Conservation (phyloP, 30 jellyfish, hydroid and myxozoan genomes). For the Cassiopea xamachana region DNA sequence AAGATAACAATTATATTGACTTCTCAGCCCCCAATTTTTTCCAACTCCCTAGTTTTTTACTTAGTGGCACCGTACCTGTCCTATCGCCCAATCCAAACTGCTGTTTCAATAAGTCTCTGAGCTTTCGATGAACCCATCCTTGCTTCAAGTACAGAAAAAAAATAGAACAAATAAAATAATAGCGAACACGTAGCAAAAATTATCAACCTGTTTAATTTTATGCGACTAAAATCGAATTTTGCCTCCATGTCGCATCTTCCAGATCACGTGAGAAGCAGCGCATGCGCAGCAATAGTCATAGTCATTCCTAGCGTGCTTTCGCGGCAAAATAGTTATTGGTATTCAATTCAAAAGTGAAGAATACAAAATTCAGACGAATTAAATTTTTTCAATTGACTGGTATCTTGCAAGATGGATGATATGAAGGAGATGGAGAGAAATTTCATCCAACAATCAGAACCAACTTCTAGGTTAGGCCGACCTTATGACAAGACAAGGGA, state of each 20-base stretch:
- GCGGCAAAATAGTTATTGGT: not conserved
- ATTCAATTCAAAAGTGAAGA: not conserved
- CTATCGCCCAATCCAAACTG: no score
- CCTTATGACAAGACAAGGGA: not conserved
- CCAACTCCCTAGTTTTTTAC: no score
- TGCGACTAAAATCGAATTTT: slow-evolving; percentile 51
- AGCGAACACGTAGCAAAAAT: slow-evolving; percentile 28
- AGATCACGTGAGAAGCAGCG: slow-evolving; percentile 8
- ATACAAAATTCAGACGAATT: not conserved
- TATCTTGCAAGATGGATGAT: not conserved
- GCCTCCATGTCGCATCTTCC: slow-evolving; percentile 13
- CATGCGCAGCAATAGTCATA: no score
- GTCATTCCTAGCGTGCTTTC: not conserved
- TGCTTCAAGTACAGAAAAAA: not conserved
- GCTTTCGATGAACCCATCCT: slow-evolving; percentile 3
- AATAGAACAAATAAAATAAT: slow-evolving; percentile 1
- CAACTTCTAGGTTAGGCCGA: not conserved
- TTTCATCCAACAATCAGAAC: slow-evolving; percentile 8
- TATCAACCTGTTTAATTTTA: slow-evolving; percentile 19
- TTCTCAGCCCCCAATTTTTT: no score
- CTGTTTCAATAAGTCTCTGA: slow-evolving; percentile 20
- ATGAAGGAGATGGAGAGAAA: not conserved
- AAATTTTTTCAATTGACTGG: not conserved
- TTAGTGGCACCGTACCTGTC: no score
- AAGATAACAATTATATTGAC: no score